These are phyloP conservation scores for Agonopterix subpropinquella DNA, from an alignment of 2,888 invertebrate species.

Conservation along the genomic window DNA sequence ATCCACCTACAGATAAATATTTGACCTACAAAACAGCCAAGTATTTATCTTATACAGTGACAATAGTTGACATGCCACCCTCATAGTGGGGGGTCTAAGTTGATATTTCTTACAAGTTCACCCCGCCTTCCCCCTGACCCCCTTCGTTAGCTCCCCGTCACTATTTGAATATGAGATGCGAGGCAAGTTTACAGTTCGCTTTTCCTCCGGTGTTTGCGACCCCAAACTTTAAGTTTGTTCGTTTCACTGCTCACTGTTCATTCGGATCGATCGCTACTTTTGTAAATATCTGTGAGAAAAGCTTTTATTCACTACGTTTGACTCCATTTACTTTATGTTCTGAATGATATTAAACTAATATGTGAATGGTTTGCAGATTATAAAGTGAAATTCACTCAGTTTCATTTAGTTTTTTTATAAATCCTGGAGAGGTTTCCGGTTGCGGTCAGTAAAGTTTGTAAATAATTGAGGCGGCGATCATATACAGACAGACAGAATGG, in stretches of 20 bases:
- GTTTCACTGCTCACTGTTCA: slow-evolving; percentile 43
- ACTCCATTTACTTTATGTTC: too few species aligned
- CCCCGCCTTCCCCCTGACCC: slow-evolving; percentile 16
- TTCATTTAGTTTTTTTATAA: too few species aligned
- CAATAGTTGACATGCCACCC: slow-evolving; percentile 7
- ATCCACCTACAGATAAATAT: too few species aligned
- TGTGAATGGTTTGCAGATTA: too few species aligned
- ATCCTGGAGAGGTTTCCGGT: too few species aligned
- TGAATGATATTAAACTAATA: too few species aligned
- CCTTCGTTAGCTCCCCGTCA: slow-evolving; percentile 62
- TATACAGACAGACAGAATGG: too few species aligned
- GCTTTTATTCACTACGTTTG: too few species aligned
- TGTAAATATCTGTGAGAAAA: background rate
- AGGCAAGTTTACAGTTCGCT: slow-evolving; percentile 50
- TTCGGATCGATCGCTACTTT: slow-evolving; percentile 38
- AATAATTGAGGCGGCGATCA: too few species aligned
- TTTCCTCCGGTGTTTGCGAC: slow-evolving; percentile 49
- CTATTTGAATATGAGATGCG: slow-evolving; percentile 72
- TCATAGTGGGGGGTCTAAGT: slow-evolving; percentile 11
- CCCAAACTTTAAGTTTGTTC: slow-evolving; percentile 62
- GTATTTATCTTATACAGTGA: background rate
- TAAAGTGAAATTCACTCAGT: too few species aligned
- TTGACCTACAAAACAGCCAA: background rate
- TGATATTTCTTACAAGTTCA: slow-evolving; percentile 52
- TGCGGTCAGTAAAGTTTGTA: too few species aligned